These are phyloP conservation scores for Nomada lathburiana DNA, from an alignment of 2,888 invertebrate species.

Conservation along the genomic window DNA sequence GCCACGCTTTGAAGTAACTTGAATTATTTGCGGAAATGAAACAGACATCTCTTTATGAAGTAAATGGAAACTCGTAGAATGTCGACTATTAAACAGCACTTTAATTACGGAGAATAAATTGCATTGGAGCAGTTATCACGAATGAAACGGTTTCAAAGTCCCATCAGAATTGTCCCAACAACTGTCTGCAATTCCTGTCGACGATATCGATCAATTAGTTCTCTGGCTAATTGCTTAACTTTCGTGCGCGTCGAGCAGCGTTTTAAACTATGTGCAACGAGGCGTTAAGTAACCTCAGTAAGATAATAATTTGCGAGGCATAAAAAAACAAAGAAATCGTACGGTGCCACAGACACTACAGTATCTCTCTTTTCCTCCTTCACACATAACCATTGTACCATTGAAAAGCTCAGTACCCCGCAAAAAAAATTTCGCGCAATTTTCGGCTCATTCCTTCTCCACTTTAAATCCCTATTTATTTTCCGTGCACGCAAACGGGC, in stretches of 20 bases:
- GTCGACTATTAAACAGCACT: background rate
- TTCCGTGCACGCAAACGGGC: background rate
- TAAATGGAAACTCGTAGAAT: conserved; percentile 14
- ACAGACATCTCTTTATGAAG: conserved; percentile 14
- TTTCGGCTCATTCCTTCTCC: background rate
- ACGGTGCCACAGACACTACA: background rate
- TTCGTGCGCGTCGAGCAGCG: no score
- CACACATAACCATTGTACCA: background rate
- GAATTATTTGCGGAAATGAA: conserved; percentile 44
- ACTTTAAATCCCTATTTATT: no score
- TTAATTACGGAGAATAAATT: background rate
- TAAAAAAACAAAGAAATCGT: background rate
- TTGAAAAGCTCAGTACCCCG: background rate
- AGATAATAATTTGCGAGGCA: background rate
- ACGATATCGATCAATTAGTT: background rate
- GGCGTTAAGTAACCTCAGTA: background rate
- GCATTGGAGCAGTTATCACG: no score
- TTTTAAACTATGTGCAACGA: background rate
- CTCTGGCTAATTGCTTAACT: background rate
- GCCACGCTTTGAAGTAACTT: conserved; percentile 26
- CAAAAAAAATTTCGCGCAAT: no score
- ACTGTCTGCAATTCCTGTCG: no score
- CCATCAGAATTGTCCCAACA: no score
- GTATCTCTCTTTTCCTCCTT: conserved; percentile 21
- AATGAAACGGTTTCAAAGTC: background rate